Base-by-base conservation (phyloP, 2,113 vertebrate genomes). In the Cheirogaleus medius region DNA sequence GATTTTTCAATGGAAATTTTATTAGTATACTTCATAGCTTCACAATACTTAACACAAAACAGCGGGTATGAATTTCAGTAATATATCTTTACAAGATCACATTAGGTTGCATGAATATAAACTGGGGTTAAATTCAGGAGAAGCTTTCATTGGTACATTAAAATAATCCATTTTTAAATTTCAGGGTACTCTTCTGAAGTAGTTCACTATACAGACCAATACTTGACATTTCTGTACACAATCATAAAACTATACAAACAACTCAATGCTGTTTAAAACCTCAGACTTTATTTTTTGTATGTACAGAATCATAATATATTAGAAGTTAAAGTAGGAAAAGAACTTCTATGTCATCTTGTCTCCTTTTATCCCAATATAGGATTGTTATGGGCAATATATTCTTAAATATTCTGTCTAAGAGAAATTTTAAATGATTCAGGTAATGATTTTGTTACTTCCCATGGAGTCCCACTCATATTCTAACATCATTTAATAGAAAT, bases 141-240 rank as follows among this genome's bases (percentile, higher is more conserved):
- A 96, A 87, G 18, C 0, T 39, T 92, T 5, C 34, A 17, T 12
- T 94, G 64, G 76, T 58, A 69, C 5, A 37, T 84, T 91, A 91
- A 76, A 56, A 56, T 37, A 96, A 81, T 56, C 29, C 37, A 58
- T 74, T 39, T 84, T 83, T 93, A 87, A 96, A 98, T 85, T 97
- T 94, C 85, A 97, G 6, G 8, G 34, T 78, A 15, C 15, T 66
- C 6, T 69, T 85, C 37, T 80, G 42, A 54, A 18, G 32, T 96
- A 47, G 64, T 97, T 66, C 2, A 11, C 12, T 94, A 97, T 92
- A 23, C 56, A 64, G 15, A 68, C 0, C 42, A 64, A 52, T 34
- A 83, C 10, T 15, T 93, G 1, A 77, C 34, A 56, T 1, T 60
- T 95, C 15, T 90, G 1, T 76, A 97, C 88, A 78, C 88, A 95